phyloP scores from a whole-genome alignment of 2,113 vertebrate genomes.

The Oryzias javanicus region DNA sequence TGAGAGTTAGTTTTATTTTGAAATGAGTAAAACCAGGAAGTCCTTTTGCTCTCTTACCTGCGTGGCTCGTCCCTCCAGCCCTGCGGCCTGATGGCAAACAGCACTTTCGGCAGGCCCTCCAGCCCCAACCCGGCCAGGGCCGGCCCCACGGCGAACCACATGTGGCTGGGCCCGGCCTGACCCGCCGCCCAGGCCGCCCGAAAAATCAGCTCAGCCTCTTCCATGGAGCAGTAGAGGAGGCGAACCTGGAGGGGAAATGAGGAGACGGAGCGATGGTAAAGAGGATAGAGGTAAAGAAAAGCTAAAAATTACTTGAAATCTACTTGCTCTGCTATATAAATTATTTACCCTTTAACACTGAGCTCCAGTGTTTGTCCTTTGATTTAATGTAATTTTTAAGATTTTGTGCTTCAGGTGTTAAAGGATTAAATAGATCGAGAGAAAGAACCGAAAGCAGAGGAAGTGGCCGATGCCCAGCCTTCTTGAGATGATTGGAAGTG shows the following conservation, averaged over 20 bases:
- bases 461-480: constrained; percentile 16
- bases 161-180: constrained; percentile 86
- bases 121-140: constrained; percentile 83
- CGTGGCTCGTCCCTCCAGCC: constrained; percentile 90
- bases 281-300: no score
- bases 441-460: background rate
- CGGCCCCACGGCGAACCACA: constrained; percentile 92
- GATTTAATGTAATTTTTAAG: no score
- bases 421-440: background rate
- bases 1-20: no score
- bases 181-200: constrained; percentile 83
- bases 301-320: background rate
- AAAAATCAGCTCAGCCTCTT: constrained; percentile 88
- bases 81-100: constrained; percentile 88
- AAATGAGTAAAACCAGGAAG: background rate
- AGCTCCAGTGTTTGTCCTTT: no score
- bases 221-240: constrained; percentile 89
- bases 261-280: background rate
- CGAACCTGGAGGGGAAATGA: constrained; percentile 73
- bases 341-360: no score
- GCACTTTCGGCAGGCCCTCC: constrained; percentile 83
- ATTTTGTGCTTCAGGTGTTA: no score
- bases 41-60: constrained; percentile 32
- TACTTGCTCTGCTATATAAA: background rate
- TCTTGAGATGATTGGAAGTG: constrained; percentile 54